These are phyloP conservation scores for Halcyon smyrnensis DNA, from an alignment of 2,797 vertebrate genomes.

Conservation along the genomic window DNA sequence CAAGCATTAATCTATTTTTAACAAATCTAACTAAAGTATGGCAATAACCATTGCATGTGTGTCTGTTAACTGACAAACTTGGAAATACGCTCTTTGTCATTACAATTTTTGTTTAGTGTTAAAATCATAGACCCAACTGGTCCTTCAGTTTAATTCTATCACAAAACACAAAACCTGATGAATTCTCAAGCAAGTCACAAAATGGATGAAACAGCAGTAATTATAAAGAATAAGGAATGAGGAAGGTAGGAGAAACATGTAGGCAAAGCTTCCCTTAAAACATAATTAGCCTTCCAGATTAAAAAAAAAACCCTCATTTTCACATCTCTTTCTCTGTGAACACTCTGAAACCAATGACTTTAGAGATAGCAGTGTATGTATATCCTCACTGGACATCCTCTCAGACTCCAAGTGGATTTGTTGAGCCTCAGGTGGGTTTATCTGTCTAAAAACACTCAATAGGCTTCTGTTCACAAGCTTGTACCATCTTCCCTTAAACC, in stretches of 20 bases:
- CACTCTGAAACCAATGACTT: background rate
- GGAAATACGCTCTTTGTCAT: background rate
- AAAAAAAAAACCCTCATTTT: background rate
- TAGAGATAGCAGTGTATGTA: background rate
- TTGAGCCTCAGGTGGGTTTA: background rate
- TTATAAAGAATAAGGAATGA: background rate
- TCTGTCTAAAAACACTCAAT: background rate
- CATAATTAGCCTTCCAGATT: background rate
- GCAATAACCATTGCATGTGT: background rate
- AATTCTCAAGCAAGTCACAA: background rate
- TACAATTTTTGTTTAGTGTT: background rate
- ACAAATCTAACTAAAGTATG: background rate
- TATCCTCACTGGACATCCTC: background rate
- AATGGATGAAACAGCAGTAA: background rate
- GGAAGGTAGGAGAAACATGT: background rate
- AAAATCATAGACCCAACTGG: background rate
- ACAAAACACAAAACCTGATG: background rate
- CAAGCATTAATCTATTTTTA: background rate
- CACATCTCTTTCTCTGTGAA: background rate
- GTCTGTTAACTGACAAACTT: background rate
- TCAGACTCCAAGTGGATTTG: background rate
- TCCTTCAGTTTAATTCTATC: background rate
- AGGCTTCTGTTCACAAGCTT: background rate
- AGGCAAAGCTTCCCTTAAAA: background rate
- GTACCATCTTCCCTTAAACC: background rate